Conservation (phyloP, 2,797 vertebrate species). For the Argyrosomus regius region DNA sequence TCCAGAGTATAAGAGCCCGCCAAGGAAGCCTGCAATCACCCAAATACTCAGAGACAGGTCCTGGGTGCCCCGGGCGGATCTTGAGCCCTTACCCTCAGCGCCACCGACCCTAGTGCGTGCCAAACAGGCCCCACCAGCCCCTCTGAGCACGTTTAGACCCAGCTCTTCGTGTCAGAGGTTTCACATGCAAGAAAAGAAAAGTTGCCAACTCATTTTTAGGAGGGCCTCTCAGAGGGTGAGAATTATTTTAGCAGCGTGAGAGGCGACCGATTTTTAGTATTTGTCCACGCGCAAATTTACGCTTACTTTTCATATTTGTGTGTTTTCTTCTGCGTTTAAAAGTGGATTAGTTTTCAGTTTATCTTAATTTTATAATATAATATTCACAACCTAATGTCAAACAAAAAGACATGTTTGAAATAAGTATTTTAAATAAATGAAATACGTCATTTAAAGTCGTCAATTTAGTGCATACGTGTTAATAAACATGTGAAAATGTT, state of each 20-base stretch:
- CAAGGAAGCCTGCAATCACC: constrained; percentile 82
- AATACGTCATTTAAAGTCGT: neutral
- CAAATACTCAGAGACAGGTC: constrained; percentile 88
- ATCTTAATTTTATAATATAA: neutral
- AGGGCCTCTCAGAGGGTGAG: constrained; percentile 21
- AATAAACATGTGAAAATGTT: neutral
- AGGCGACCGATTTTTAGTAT: neutral
- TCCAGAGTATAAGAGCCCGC: constrained; percentile 77
- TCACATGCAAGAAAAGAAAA: constrained; percentile 55
- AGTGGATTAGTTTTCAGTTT: neutral
- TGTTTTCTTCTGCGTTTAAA: neutral
- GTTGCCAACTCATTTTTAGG: constrained; percentile 57
- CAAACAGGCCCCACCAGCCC: constrained; percentile 77
- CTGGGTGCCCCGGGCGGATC: constrained; percentile 80
- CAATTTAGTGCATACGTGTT: neutral
- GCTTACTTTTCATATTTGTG: too few species aligned
- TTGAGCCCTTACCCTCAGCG: constrained; percentile 79
- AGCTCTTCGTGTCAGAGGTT: constrained; percentile 50
- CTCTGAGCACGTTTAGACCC: constrained; percentile 50
- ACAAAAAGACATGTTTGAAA: neutral
- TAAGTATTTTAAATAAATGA: neutral
- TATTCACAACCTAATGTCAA: neutral
- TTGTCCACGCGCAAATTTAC: neutral
- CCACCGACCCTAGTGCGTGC: constrained; percentile 72
- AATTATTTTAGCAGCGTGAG: constrained; percentile 23